These are phyloP conservation scores for Samia ricini DNA, from an alignment of 1,140 invertebrate genomes.

Conservation along the genomic window DNA sequence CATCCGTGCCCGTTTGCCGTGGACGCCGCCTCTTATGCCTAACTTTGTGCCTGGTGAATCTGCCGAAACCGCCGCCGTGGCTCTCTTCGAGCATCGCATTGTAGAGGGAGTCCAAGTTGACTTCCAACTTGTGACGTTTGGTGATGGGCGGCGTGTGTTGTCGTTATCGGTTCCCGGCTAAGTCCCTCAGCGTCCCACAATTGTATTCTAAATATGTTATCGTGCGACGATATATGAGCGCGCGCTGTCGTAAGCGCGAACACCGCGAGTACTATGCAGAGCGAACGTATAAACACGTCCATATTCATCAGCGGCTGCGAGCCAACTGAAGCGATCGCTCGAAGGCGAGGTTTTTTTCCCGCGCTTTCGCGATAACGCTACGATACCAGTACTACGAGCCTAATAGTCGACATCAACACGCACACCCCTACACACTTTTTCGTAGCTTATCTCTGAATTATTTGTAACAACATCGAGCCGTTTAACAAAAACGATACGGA, in stretches of 20 bases:
- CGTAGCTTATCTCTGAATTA: constrained; percentile 47
- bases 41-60: constrained; percentile 64
- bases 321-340: constrained; percentile 54
- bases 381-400: constrained; percentile 36
- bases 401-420: constrained; percentile 51
- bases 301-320: constrained; percentile 60
- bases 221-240: constrained; percentile 63
- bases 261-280: constrained; percentile 46
- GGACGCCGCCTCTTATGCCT: constrained; percentile 63
- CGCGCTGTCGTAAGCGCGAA: constrained; percentile 50
- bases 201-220: constrained; percentile 68
- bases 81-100: constrained; percentile 67
- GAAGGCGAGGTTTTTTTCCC: constrained; percentile 54
- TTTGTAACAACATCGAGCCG: constrained; percentile 40
- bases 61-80: constrained; percentile 46
- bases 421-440: constrained; percentile 37
- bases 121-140: constrained; percentile 50
- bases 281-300: constrained; percentile 48
- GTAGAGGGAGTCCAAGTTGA: constrained; percentile 59
- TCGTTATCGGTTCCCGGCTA: constrained; percentile 46
- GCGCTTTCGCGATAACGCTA: constrained; percentile 70
- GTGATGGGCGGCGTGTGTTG: constrained; percentile 26
- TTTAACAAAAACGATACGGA: constrained; percentile 13
- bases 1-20: constrained; percentile 52
- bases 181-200: constrained; percentile 69